Percentiles rank a stretch among this genome's conserved stretches.
phyloP scores from a whole-genome alignment of 2,888 invertebrate species.

The Ormyrus pomaceus region DNA sequence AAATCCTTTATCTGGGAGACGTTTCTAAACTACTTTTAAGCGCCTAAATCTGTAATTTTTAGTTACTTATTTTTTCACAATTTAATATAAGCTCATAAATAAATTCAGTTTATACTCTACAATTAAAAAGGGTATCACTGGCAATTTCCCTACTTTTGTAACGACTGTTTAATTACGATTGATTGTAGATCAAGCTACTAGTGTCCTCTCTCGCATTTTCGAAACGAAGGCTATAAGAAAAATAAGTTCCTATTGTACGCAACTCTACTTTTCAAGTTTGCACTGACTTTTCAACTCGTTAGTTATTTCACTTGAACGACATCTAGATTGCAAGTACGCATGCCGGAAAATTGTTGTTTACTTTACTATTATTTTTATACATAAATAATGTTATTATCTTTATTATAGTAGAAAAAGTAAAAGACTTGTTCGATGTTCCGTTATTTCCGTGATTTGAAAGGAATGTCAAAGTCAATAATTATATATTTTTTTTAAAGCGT shows the following conservation, averaged over 20 bases:
- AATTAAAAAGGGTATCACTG: slow-evolving; percentile 22
- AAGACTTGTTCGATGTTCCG: slow-evolving; percentile 36
- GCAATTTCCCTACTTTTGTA: background rate
- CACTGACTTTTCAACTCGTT: slow-evolving; percentile 35
- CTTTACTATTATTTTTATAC: background rate
- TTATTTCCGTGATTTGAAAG: background rate
- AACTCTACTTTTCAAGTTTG: slow-evolving; percentile 6
- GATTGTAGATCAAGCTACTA: slow-evolving; percentile 30
- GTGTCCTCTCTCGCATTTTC: slow-evolving; percentile 10
- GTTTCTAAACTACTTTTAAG: slow-evolving; percentile 14
- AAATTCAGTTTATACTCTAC: slow-evolving; percentile 12
- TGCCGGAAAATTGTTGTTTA: background rate
- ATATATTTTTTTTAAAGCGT: background rate
- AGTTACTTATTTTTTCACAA: slow-evolving; percentile 7
- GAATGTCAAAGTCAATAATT: slow-evolving; percentile 7
- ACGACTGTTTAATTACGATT: slow-evolving; percentile 30
- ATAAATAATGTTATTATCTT: background rate
- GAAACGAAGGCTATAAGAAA: slow-evolving; percentile 26
- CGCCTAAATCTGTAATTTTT: slow-evolving; percentile 20
- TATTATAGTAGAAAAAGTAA: slow-evolving; percentile 22
- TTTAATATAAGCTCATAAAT: slow-evolving; percentile 21
- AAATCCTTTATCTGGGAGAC: background rate
- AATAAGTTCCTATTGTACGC: slow-evolving; percentile 43
- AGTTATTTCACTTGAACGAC: background rate
- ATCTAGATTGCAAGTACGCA: slow-evolving; percentile 8